A percentile compares a stretch with the other conserved stretches of the same genome.
Conservation (phyloP, 2,888 invertebrate genomes). For the Netelia fuscicornis region DNA sequence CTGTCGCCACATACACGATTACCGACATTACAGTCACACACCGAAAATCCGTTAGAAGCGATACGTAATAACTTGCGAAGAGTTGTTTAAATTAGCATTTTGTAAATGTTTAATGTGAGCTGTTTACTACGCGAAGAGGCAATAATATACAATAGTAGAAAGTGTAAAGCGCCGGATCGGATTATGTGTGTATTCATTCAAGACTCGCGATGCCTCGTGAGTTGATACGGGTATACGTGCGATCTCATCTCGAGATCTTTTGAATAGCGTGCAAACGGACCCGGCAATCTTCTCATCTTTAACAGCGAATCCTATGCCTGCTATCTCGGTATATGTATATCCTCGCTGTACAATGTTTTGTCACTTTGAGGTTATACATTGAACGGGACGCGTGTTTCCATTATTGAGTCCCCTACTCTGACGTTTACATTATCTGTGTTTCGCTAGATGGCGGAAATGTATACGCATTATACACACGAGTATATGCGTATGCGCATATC, state of each 20-base stretch:
- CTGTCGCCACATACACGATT: slow-evolving; percentile 18
- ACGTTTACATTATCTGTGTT: too few relatives aligned
- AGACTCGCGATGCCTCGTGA: neutral
- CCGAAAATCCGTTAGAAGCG: neutral
- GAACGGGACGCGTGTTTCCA: too few relatives aligned
- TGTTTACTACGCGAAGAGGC: slow-evolving; percentile 70
- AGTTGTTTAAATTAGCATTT: slow-evolving; percentile 66
- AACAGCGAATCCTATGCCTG: neutral
- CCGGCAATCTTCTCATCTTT: neutral
- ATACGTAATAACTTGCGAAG: slow-evolving; percentile 5
- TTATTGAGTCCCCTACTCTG: too few relatives aligned
- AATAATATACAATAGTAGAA: slow-evolving; percentile 71
- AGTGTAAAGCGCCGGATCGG: slow-evolving; percentile 39
- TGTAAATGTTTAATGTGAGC: slow-evolving; percentile 70
- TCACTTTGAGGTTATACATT: neutral
- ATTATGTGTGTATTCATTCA: slow-evolving; percentile 60
- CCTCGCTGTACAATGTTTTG: slow-evolving; percentile 26
- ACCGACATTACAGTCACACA: neutral
- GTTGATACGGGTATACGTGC: neutral
- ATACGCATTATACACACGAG: too few relatives aligned
- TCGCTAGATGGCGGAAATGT: too few relatives aligned
- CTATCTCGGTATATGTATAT: slow-evolving; percentile 41
- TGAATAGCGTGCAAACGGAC: neutral
- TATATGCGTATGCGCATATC: too few relatives aligned
- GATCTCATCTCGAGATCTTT: neutral